Evolutionary conservation across 1,140 invertebrate species (phyloP), one percentile per base, ranked within the genome.

Genomic region (Drosophila parvula): DNA sequence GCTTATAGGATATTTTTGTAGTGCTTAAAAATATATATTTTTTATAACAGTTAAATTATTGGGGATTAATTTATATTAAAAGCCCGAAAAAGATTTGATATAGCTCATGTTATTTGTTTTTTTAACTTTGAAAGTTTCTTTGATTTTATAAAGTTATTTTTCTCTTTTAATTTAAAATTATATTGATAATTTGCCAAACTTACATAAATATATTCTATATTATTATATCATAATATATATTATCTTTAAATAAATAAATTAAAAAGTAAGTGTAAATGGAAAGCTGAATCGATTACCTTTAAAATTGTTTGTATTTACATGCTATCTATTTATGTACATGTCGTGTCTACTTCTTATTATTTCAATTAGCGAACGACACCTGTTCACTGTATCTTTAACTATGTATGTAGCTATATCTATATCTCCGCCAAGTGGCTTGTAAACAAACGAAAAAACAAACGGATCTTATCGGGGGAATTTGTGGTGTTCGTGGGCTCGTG

Each of bases 381-480:
- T 63, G 61, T 62, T 57, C 2, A 28, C 28, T 34, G 60, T 63
- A 57, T 32, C 34, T 22, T 16, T 38, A 45, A 16, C 16, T 65
- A 10, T 28, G 14, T 67, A 43, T 22, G 11, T 69, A 32, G 9
- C 14, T 47, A 41, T 71, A 41, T 71, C 65, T 71, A 22, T 34
- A 58, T 30, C 65, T 68, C 22, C 11, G 45, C 34, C 53, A 41
- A 59, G 65, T 68, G 22, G 50, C 64, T 56, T 48, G 74, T 67
- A 67, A 76, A 60, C 63, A 77, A 77, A 74, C 59, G 8, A 53
- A 53, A 63, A 40, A 64, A 69, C 56, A 56, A 68, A 68, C 73
- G 62, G 63, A 68, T 77, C 73, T 76, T 76, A 75, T 75, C 73
- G n/a, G n/a, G 12, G 51, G 30, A 12, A 36, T 18, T 70, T 41